A percentile compares a stretch with the other conserved stretches of the same genome.
Evolutionary conservation across 2,797 vertebrate species (phyloP).

Genomic region (Odontamblyopus rebecca): DNA sequence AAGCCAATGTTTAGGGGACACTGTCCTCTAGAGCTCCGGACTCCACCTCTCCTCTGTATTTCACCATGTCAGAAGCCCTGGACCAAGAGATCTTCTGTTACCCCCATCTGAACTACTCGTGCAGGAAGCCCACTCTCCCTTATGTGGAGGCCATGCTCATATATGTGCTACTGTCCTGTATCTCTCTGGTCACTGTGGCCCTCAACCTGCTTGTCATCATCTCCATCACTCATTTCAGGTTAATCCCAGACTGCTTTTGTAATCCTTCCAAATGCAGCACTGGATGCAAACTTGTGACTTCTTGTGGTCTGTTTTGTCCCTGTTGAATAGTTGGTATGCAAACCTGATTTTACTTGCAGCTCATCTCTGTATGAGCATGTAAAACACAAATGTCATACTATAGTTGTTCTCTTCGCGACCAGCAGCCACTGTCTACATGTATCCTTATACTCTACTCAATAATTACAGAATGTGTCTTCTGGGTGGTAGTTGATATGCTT

Average conservation of each 20-base stretch:
- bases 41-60: constrained; percentile 1
- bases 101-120: constrained; percentile 38
- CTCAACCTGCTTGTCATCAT: constrained; percentile 58
- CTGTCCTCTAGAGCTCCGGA: neutral
- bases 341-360: neutral
- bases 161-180: constrained; percentile 46
- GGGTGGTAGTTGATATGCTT: neutral
- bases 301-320: no score
- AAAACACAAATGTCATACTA: no score
- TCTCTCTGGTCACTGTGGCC: constrained; percentile 39
- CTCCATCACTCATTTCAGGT: constrained; percentile 55
- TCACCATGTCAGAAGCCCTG: neutral
- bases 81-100: constrained; percentile 26
- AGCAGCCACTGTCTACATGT: no score
- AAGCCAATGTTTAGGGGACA: neutral
- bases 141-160: constrained; percentile 26
- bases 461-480: neutral
- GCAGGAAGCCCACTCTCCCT: constrained; percentile 20
- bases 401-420: no score
- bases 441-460: no score
- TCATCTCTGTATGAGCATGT: no score
- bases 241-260: neutral
- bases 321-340: neutral
- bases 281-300: neutral
- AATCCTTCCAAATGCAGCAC: neutral